A percentile compares a stretch with the other conserved stretches of the same genome.
Evolutionary conservation across 1,140 invertebrate genomes (phyloP).

Genomic region (Aphelenchoides besseyi): DNA sequence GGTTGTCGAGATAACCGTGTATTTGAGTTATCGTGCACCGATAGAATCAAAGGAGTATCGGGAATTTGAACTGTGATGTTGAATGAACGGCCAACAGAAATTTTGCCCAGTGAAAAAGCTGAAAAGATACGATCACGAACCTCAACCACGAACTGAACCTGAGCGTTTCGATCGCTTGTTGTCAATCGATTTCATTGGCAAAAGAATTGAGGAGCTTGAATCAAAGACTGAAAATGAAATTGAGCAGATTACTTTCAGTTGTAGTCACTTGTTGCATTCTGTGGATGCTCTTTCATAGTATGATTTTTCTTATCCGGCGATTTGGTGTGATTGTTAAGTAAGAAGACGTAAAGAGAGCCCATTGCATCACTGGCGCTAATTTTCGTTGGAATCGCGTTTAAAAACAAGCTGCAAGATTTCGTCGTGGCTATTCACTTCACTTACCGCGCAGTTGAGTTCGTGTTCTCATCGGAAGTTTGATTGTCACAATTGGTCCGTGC

Average conservation of each 20-base stretch:
- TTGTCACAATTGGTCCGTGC: neutral
- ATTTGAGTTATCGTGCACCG: neutral
- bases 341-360: neutral
- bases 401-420: neutral
- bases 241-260: too few species aligned
- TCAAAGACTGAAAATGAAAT: too few species aligned
- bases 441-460: neutral
- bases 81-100: neutral
- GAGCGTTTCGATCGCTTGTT: neutral
- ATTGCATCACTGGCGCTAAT: neutral
- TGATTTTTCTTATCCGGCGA: neutral
- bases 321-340: neutral
- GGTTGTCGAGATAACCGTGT: too few species aligned
- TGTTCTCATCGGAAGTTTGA: neutral
- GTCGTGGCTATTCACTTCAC: neutral
- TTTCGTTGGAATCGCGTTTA: slow-evolving; percentile 12
- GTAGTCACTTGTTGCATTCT: too few species aligned
- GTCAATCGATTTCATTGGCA: too few species aligned
- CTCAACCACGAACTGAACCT: neutral
- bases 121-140: neutral
- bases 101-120: neutral
- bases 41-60: neutral
- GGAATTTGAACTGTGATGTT: neutral
- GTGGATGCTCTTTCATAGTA: too few species aligned
- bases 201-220: too few species aligned